A percentile compares a stretch with the other conserved stretches of the same genome.
phyloP scores from a whole-genome alignment of 92 coral and sea anemone genomes.

The Palythoa grandiflora region DNA sequence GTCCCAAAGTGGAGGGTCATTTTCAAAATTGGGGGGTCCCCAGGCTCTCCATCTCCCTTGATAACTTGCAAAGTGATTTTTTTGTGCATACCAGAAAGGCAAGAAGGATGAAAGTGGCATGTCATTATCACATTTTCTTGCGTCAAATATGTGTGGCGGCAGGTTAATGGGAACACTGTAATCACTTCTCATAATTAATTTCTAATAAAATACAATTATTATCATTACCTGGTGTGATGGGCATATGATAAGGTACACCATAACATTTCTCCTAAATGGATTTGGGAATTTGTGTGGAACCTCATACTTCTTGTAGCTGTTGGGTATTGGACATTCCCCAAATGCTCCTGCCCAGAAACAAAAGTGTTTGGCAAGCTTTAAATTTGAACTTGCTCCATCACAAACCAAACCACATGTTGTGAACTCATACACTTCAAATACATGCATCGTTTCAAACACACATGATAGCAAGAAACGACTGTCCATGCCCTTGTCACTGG shows the following conservation, averaged over 20 bases:
- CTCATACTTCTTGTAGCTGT: constrained; percentile 23
- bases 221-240: constrained; percentile 55
- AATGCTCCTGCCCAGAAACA: constrained; percentile 48
- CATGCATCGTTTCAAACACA: constrained; percentile 61
- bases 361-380: constrained; percentile 49
- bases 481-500: constrained; percentile 58
- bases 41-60: no score
- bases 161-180: no score
- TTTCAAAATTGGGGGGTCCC: no score
- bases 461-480: constrained; percentile 54
- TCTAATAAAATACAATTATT: constrained; percentile 18
- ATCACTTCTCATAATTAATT: not conserved
- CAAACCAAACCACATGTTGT: constrained; percentile 47
- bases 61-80: no score
- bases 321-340: constrained; percentile 22
- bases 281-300: constrained; percentile 28
- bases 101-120: no score
- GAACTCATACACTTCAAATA: constrained; percentile 53
- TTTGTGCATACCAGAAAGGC: no score
- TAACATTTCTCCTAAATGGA: constrained; percentile 29
- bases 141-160: no score
- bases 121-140: no score
- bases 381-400: constrained; percentile 66
- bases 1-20: no score
- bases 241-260: constrained; percentile 53